Evolutionary conservation across 1,140 invertebrate species (phyloP), one percentile per base, ranked within the genome.

Genomic region (Tetramorium parvispinum): DNA sequence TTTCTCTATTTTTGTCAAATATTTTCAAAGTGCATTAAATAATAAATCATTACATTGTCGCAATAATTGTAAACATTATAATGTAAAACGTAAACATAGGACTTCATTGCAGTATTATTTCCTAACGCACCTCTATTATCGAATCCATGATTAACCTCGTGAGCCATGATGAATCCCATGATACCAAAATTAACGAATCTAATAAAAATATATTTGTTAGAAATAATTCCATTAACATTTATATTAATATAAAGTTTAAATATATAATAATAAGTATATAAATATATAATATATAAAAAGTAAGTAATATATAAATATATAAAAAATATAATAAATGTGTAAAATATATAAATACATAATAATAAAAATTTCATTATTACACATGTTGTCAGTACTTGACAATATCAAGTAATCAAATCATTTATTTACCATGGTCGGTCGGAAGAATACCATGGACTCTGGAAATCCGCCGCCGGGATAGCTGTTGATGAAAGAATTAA

Each of bases 141-240:
- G 21, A 91, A 91, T 24, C 88, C 89, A 2, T 91, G 89, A 63
- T 89, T 91, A 3, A 89, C 77, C 43, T 91, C 89, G 21, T 91
- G 89, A 7, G 51, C 77, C 61, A 91, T 89, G 2, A 91, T 2
- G 0, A 85, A 37, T 18, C 89, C 89, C 37, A 91, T 61, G 11
- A 86, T 83, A 32, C 88, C 89, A 55, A 66, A 91, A 57, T 91
- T 91, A 10, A 88, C 16, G 53, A 24, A 6, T 61, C 86, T 66
- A 11, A 27, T 4, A 40, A 32, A 65, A 76, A 7, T 61, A 27
- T 4, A 7, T 10, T 37, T 21, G 0, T 59, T 40, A 8, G 24
- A 63, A 21, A n/a, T 6, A 11, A 70, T 70, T 40, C 1, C 6
- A 43, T 82, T 40, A 66, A 51, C 0, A 24, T 68, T 46, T 46